A percentile compares a stretch with the other conserved stretches of the same genome.
phyloP scores from a whole-genome alignment of 1,140 invertebrate species.

The Campoletis sonorensis region DNA sequence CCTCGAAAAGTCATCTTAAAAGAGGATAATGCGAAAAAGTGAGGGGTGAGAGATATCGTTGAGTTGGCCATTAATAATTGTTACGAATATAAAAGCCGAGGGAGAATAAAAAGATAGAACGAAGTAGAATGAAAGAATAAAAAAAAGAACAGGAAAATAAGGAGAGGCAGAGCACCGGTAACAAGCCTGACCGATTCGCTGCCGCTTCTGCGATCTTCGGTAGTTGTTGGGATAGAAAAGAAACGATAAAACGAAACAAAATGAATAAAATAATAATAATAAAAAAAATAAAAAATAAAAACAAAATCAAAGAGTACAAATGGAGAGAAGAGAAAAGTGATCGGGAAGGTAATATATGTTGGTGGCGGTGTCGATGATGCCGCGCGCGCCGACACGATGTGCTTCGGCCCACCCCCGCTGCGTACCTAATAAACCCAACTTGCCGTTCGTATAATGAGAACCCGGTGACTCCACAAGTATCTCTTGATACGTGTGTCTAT shows the following conservation, averaged over 20 bases:
- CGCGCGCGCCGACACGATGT: conserved; percentile 46
- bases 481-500: conserved; percentile 23
- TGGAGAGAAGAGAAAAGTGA: conserved; percentile 9
- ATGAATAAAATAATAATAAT: not conserved
- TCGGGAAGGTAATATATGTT: conserved; percentile 42
- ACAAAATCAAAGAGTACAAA: not conserved
- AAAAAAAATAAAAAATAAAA: too few species aligned
- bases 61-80: conserved; percentile 67
- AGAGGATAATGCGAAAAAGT: conserved; percentile 11
- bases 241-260: too few species aligned
- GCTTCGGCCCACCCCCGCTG: conserved; percentile 72
- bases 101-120: conserved; percentile 26
- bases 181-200: conserved; percentile 67
- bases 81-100: conserved; percentile 59
- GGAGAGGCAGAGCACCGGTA: conserved; percentile 50
- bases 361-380: conserved; percentile 60
- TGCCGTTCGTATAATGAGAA: conserved; percentile 72
- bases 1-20: conserved; percentile 18
- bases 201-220: conserved; percentile 41
- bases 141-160: too few species aligned
- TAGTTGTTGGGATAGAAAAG: conserved; percentile 38
- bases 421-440: conserved; percentile 74
- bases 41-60: not conserved
- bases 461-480: conserved; percentile 71
- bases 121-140: conserved; percentile 1